Percentiles rank a stretch among this genome's conserved stretches.
Conservation (phyloP, 2,113 vertebrate genomes). For the Crotalus tigris region DNA sequence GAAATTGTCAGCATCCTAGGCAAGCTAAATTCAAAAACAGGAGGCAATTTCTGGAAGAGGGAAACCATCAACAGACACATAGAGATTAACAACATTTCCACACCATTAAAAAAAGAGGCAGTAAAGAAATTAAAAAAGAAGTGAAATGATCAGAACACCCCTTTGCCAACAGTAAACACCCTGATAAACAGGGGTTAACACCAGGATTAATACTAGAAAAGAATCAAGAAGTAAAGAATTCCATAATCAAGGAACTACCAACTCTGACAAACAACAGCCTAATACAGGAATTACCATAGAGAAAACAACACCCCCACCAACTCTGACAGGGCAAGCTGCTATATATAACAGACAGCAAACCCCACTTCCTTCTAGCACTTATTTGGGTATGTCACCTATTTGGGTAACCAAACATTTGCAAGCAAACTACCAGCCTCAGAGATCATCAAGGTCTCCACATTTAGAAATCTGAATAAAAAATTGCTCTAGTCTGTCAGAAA, state of each 20-base stretch:
- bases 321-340: neutral
- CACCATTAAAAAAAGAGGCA: neutral
- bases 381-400: neutral
- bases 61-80: neutral
- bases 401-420: neutral
- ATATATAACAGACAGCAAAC: neutral
- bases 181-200: neutral
- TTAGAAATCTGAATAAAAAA: neutral
- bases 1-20: neutral
- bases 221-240: neutral
- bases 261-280: neutral
- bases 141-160: neutral
- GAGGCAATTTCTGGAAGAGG: neutral
- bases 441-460: too few relatives aligned
- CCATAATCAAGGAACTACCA: neutral
- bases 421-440: too few relatives aligned
- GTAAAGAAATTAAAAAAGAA: neutral
- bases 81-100: neutral
- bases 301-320: neutral
- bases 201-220: neutral
- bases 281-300: neutral
- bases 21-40: neutral
- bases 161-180: neutral
- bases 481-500: neutral
- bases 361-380: neutral